These are phyloP conservation scores for Momotus momota DNA, from an alignment of 2,797 vertebrate species.

Conservation along the genomic window DNA sequence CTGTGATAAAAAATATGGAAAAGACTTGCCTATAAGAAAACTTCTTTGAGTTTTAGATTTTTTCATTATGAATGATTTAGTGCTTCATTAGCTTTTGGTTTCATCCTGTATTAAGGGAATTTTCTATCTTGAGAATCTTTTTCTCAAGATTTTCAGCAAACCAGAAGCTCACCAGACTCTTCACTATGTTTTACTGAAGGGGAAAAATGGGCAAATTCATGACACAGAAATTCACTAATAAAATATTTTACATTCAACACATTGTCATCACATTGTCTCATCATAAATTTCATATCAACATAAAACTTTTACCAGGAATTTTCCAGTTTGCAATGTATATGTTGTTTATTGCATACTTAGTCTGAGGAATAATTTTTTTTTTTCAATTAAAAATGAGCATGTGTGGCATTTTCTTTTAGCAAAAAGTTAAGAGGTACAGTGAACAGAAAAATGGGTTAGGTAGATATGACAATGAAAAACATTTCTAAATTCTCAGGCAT, in stretches of 20 bases:
- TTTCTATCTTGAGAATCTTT: background rate
- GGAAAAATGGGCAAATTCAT: background rate
- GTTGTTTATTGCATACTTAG: background rate
- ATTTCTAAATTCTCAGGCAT: background rate
- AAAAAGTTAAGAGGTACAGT: background rate
- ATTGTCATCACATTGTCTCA: background rate
- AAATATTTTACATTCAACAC: background rate
- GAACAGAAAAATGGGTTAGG: background rate
- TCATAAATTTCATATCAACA: background rate
- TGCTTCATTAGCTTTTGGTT: conserved; percentile 6
- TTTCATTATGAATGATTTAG: background rate
- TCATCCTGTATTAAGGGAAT: background rate
- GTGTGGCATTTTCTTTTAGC: background rate
- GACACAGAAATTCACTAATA: background rate
- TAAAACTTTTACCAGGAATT: background rate
- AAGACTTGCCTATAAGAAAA: background rate
- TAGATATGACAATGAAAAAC: background rate
- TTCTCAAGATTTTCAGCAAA: background rate
- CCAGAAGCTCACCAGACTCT: background rate
- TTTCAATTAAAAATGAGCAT: background rate
- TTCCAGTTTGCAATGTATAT: background rate
- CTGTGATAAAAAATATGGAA: background rate
- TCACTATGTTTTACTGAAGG: background rate
- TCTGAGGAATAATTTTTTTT: background rate
- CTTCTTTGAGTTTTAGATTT: background rate